phyloP scores from a whole-genome alignment of 2,113 vertebrate species.

The Macquaria australasica region DNA sequence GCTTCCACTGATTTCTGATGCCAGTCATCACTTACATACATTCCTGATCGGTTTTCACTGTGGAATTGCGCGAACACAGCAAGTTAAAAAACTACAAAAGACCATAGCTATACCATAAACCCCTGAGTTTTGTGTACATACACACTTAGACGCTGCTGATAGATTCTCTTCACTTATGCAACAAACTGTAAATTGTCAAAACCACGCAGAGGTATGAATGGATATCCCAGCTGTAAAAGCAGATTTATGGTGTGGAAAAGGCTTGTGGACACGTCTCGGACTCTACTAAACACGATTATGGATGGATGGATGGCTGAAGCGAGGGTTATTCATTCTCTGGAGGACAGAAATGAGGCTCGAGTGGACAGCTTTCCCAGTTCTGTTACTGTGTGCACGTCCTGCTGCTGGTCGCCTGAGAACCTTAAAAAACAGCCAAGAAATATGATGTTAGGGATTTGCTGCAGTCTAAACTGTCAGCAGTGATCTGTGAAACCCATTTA shows the following conservation, averaged over 20 bases:
- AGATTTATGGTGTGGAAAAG: slow-evolving; percentile 56
- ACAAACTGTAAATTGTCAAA: slow-evolving; percentile 38
- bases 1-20: slow-evolving; percentile 13
- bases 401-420: slow-evolving; percentile 29
- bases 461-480: slow-evolving; percentile 32
- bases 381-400: slow-evolving; percentile 31
- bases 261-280: slow-evolving; percentile 32
- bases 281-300: slow-evolving; percentile 47
- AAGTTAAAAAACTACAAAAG: slow-evolving; percentile 12
- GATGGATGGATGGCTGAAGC: slow-evolving; percentile 37
- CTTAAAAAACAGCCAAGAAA: slow-evolving; percentile 50
- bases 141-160: slow-evolving; percentile 2
- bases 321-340: slow-evolving; percentile 45
- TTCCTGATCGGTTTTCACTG: slow-evolving; percentile 12
- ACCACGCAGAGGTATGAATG: slow-evolving; percentile 27
- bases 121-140: background rate
- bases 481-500: slow-evolving; percentile 56
- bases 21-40: background rate
- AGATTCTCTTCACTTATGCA: slow-evolving; percentile 44
- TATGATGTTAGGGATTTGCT: slow-evolving; percentile 18
- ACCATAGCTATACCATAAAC: slow-evolving; percentile 33
- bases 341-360: slow-evolving; percentile 40
- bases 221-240: slow-evolving; percentile 61
- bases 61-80: background rate
- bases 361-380: slow-evolving; percentile 35